phyloP scores from a whole-genome alignment of 2,888 invertebrate species.

The Andrena camellia region DNA sequence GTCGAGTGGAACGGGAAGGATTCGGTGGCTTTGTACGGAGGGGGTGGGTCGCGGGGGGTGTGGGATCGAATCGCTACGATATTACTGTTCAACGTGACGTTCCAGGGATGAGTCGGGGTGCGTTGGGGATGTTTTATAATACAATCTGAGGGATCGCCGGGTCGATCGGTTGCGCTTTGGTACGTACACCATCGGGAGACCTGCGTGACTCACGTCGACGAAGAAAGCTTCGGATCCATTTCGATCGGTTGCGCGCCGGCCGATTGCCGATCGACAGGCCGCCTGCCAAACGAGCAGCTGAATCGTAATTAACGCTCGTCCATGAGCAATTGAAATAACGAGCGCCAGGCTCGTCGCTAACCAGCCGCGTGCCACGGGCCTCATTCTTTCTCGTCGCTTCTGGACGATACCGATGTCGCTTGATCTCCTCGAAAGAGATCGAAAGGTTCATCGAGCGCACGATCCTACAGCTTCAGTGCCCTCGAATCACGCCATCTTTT shows the following conservation, averaged over 20 bases:
- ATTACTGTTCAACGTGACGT: neutral
- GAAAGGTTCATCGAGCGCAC: neutral
- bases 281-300: slow-evolving; percentile 19
- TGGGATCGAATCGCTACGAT: neutral
- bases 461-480: neutral
- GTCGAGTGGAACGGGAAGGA: neutral
- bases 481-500: neutral
- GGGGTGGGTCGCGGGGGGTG: neutral
- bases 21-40: neutral
- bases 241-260: slow-evolving; percentile 10
- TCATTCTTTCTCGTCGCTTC: neutral
- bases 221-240: slow-evolving; percentile 31
- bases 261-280: slow-evolving; percentile 29
- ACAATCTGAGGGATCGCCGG: neutral
- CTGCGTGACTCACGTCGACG: slow-evolving; percentile 10
- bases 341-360: slow-evolving; percentile 25
- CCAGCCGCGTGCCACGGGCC: neutral
- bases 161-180: neutral
- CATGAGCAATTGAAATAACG: slow-evolving; percentile 22
- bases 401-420: neutral
- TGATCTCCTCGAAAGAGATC: neutral
- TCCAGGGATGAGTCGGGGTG: slow-evolving; percentile 8
- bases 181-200: slow-evolving; percentile 17
- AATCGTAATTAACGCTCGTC: slow-evolving; percentile 47
- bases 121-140: neutral